A percentile compares a stretch with the other conserved stretches of the same genome.
Conservation (phyloP, 2,888 invertebrate species). For the Vanessa cardui region DNA sequence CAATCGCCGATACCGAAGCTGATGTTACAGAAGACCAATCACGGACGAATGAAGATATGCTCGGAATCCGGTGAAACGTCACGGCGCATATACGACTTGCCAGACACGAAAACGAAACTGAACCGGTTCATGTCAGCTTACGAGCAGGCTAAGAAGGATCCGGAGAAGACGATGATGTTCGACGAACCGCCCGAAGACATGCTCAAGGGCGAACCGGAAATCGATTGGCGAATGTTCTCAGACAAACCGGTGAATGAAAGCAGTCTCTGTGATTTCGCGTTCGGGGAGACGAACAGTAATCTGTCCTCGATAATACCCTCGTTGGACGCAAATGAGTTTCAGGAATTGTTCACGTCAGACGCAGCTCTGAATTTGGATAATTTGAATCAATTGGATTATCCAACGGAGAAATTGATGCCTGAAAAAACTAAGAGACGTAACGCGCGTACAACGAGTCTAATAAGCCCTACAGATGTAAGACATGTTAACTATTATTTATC, state of each 20-base stretch:
- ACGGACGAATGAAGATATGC: slow-evolving; percentile 60
- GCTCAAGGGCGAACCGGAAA: slow-evolving; percentile 60
- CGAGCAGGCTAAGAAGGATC: slow-evolving; percentile 49
- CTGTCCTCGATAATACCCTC: slow-evolving; percentile 53
- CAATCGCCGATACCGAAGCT: slow-evolving; percentile 77
- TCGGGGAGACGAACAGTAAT: slow-evolving; percentile 61
- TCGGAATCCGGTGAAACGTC: slow-evolving; percentile 47
- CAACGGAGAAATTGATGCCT: slow-evolving; percentile 44
- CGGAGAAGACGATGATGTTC: slow-evolving; percentile 49
- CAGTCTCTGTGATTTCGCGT: slow-evolving; percentile 66
- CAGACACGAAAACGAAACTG: slow-evolving; percentile 44
- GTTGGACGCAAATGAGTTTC: slow-evolving; percentile 59
- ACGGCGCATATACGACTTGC: slow-evolving; percentile 60
- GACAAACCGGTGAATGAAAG: slow-evolving; percentile 54
- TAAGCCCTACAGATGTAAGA: slow-evolving; percentile 51
- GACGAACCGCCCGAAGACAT: slow-evolving; percentile 57
- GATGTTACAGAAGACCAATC: slow-evolving; percentile 70
- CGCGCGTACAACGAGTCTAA: slow-evolving; percentile 52
- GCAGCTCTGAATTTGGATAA: slow-evolving; percentile 54
- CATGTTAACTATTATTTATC: not conserved
- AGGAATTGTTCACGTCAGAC: slow-evolving; percentile 57
- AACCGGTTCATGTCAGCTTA: slow-evolving; percentile 49
- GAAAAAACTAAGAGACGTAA: slow-evolving; percentile 55
- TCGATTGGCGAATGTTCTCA: slow-evolving; percentile 60
- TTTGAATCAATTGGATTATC: slow-evolving; percentile 50